Evolutionary conservation across 2,113 vertebrate genomes (phyloP), one percentile per base, ranked within the genome.

Genomic region (Triplophysa siluroides): DNA sequence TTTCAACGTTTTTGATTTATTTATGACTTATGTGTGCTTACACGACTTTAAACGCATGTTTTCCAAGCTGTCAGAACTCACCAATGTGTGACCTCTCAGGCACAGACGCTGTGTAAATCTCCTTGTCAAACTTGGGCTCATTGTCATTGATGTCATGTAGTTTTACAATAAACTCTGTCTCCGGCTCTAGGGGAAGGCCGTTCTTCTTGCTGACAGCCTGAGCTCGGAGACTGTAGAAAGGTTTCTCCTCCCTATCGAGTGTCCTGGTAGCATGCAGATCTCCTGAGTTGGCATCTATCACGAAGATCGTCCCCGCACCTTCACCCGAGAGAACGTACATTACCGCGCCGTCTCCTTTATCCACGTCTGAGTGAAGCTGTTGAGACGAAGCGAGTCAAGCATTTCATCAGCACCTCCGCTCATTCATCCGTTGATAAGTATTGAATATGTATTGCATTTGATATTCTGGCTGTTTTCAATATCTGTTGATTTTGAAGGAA

Each of bases 71-170:
- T 23, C 4, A 9, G 16, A 41, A 86, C 95, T 87, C 91, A 99
- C 97, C 97, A 0, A 96, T 90, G 33, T 95, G 94, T 2, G 97
- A 95, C 92, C 95, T 94, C 91, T 99, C 97, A 0, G 96, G 96
- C 16, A 98, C 94, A 1, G 91, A 96, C 65, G 94, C 96, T 0
- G 86, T 92, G 87, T 98, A 98, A 65, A 95, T 72, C 0, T 98
- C 96, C 89, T 96, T 92, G 82, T 93, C 94, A 91, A 99, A 99
- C 86, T 94, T 94, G 14, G 97, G 97, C 75, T 98, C 97, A 6
- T 99, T 99, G 85, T 99, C 97, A 26, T 99, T 99, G 90, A 99
- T 96, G 87, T 99, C 97, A 60, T 99, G 97, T 78, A 98, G 95
- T 87, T 98, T 99, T 84, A 99, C 94, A 83, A 94, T 93, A 88